A percentile compares a stretch with the other conserved stretches of the same genome.
phyloP scores from a whole-genome alignment of 2,113 vertebrate species.

The Climacteris rufus region DNA sequence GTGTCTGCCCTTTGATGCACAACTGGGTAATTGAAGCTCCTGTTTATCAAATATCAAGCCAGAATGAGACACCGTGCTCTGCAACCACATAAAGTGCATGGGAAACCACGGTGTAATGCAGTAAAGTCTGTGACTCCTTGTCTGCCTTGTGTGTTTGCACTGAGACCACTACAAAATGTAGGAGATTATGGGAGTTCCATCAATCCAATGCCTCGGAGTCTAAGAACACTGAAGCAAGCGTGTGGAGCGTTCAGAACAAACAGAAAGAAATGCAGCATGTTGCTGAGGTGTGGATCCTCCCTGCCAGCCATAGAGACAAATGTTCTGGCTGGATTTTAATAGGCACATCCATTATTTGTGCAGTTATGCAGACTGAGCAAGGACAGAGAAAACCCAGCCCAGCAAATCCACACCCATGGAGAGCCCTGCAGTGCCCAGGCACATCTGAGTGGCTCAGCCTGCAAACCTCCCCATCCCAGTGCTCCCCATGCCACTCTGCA shows the following conservation, averaged over 20 bases:
- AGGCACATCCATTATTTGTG: background rate
- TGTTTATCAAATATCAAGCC: background rate
- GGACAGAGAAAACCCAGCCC: background rate
- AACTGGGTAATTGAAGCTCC: background rate
- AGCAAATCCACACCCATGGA: rapidly evolving
- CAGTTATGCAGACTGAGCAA: background rate
- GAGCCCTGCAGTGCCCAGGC: background rate
- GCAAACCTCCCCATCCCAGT: background rate
- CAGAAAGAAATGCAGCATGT: background rate
- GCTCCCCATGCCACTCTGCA: rapidly evolving
- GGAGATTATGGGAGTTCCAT: background rate
- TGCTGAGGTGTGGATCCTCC: background rate
- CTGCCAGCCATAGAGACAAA: background rate
- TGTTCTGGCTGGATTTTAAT: background rate
- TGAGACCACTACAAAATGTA: background rate
- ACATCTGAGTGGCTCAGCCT: background rate
- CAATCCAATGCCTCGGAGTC: background rate
- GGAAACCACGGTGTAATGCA: rapidly evolving
- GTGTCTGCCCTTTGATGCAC: background rate
- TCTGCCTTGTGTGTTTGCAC: background rate
- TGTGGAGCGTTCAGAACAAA: background rate
- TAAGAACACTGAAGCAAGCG: background rate
- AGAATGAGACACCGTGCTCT: background rate
- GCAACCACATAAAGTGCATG: background rate
- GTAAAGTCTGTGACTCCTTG: background rate